Conservation (phyloP, 1,140 invertebrate species). For the Aethina tumida region DNA sequence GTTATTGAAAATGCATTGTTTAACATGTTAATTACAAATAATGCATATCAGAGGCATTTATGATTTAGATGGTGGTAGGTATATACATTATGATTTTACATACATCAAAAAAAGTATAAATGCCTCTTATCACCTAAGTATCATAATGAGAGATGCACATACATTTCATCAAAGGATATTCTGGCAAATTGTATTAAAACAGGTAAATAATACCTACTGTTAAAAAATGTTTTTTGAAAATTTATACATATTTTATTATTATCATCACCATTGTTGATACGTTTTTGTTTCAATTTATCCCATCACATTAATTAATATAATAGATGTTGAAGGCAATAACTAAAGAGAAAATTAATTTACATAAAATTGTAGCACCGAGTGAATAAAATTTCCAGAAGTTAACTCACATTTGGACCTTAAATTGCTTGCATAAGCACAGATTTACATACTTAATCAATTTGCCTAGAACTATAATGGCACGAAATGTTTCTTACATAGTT, state of each 20-base stretch:
- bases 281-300: conserved; percentile 34
- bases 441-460: too few relatives aligned
- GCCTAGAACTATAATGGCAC: too few relatives aligned
- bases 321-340: too few relatives aligned
- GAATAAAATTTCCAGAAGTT: too few relatives aligned
- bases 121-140: too few relatives aligned
- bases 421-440: too few relatives aligned
- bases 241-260: conserved; percentile 22
- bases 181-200: conserved; percentile 8
- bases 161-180: conserved; percentile 7
- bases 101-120: conserved; percentile 7
- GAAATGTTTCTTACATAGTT: too few relatives aligned
- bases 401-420: too few relatives aligned
- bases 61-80: too few relatives aligned
- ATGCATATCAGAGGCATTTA: conserved; percentile 19
- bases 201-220: too few relatives aligned
- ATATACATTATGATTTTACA: conserved; percentile 4
- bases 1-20: conserved; percentile 37
- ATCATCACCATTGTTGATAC: conserved; percentile 37
- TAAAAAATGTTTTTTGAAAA: conserved; percentile 16
- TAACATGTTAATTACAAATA: conserved; percentile 26
- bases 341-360: too few relatives aligned
- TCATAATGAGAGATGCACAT: conserved; percentile 13
- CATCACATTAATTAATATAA: conserved; percentile 36
- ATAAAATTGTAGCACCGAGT: too few relatives aligned